Evolutionary conservation across 2,113 vertebrate genomes (phyloP), one percentile per base, ranked within the genome.

Genomic region (Prochilodus magdalenae): DNA sequence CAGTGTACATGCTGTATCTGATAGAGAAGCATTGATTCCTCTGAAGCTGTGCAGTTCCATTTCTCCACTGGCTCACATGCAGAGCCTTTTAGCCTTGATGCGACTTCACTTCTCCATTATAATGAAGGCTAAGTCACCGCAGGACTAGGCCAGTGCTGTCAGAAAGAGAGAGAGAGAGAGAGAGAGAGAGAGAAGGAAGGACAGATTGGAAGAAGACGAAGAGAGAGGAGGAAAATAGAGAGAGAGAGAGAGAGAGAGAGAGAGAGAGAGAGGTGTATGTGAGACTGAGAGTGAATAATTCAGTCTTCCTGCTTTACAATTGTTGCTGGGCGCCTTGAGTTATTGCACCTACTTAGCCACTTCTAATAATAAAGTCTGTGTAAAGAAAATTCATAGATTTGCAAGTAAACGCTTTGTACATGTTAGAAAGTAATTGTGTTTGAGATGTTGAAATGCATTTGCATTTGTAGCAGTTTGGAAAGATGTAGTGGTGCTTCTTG

Each of bases 261-360:
- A 13, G 67, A 67, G 27, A 84, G 73, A 36, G 36, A n/a, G 73
- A 44, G 71, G 10, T 79, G 26, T 81, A 75, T 33, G 77, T 80
- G 57, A 85, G 60, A 76, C 47, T 22, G 47, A 71, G 44, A 81
- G 62, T 81, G 57, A 81, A 78, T 83, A 79, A 85, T 82, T 82
- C 75, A 85, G 53, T 62, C 14, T 27, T 67, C n/a, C 0, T 53
- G 79, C 76, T 65, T 79, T 75, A 71, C 22, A 82, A 29, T 63
- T 13, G 13, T 57, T 62, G 49, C 69, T 24, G 30, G n/a, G 62
- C 27, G 36, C 29, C 30, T 73, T 59, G 57, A 63, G 55, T 53
- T 59, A 71, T n/a, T n/a, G n/a, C n/a, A n/a, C n/a, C n/a, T n/a
- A n/a, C n/a, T n/a, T n/a, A n/a, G n/a, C n/a, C n/a, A n/a, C n/a